phyloP scores from a whole-genome alignment of 2,797 vertebrate genomes.

The Heteromormyrus szaboi region DNA sequence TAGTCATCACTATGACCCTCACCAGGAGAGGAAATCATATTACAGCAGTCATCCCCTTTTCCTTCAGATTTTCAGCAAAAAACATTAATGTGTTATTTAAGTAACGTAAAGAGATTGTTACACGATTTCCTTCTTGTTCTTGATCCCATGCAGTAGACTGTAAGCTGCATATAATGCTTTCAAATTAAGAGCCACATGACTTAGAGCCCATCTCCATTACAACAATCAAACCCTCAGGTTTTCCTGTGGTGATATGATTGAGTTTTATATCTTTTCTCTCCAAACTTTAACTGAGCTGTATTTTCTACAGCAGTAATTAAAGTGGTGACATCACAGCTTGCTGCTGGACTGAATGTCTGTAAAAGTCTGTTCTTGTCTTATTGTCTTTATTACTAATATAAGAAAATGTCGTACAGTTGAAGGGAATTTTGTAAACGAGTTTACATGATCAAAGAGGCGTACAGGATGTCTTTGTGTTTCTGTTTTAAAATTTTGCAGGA shows the following conservation, averaged over 20 bases:
- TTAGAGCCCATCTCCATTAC: neutral
- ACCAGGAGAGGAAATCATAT: neutral
- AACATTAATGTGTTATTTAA: neutral
- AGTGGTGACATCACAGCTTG: neutral
- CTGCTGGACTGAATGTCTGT: neutral
- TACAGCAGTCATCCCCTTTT: neutral
- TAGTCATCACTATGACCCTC: neutral
- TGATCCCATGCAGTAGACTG: neutral
- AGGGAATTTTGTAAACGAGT: neutral
- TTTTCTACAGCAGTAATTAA: conserved; percentile 8
- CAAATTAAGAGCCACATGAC: neutral
- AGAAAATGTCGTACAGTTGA: neutral
- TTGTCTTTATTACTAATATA: neutral
- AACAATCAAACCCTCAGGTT: neutral
- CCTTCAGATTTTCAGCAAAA: neutral
- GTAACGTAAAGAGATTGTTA: neutral
- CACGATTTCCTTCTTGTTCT: neutral
- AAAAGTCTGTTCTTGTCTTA: neutral
- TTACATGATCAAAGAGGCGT: neutral
- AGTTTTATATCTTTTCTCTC: neutral
- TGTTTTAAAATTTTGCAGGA: neutral
- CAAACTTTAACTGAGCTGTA: neutral
- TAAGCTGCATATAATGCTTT: neutral
- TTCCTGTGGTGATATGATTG: neutral
- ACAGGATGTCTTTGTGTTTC: neutral